These are phyloP conservation scores for Epinotia ramella DNA, from an alignment of 2,888 invertebrate genomes.

Conservation along the genomic window DNA sequence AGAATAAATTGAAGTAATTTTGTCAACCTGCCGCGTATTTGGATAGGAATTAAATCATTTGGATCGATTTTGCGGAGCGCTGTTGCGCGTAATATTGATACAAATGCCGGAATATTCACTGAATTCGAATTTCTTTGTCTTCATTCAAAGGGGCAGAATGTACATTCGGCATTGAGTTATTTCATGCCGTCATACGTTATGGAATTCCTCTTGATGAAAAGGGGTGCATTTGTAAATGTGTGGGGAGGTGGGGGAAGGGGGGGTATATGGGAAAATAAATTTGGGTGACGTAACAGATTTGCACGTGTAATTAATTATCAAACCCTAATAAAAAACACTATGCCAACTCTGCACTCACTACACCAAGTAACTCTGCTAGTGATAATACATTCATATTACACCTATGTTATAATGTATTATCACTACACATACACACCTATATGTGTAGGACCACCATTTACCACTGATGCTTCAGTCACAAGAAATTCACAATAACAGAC, in stretches of 20 bases:
- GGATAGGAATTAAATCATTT: conserved; percentile 17
- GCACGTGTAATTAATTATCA: too few relatives aligned
- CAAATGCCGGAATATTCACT: neutral
- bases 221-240: too few relatives aligned
- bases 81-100: neutral
- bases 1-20: conserved; percentile 29
- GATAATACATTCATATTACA: too few relatives aligned
- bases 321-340: too few relatives aligned
- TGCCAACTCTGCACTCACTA: too few relatives aligned
- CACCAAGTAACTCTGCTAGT: too few relatives aligned
- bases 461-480: neutral
- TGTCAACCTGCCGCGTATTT: conserved; percentile 14
- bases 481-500: neutral
- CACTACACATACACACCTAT: too few relatives aligned
- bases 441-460: too few relatives aligned
- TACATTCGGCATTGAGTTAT: neutral
- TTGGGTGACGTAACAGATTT: too few relatives aligned
- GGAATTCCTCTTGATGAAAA: neutral
- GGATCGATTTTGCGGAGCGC: neutral
- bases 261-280: too few relatives aligned
- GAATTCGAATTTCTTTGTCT: neutral
- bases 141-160: neutral
- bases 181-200: neutral
- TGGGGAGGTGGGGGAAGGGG: too few relatives aligned
- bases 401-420: too few relatives aligned